A percentile compares a stretch with the other conserved stretches of the same genome.
phyloP scores from a whole-genome alignment of 2,888 invertebrate species.

The Eristalis tenax region DNA sequence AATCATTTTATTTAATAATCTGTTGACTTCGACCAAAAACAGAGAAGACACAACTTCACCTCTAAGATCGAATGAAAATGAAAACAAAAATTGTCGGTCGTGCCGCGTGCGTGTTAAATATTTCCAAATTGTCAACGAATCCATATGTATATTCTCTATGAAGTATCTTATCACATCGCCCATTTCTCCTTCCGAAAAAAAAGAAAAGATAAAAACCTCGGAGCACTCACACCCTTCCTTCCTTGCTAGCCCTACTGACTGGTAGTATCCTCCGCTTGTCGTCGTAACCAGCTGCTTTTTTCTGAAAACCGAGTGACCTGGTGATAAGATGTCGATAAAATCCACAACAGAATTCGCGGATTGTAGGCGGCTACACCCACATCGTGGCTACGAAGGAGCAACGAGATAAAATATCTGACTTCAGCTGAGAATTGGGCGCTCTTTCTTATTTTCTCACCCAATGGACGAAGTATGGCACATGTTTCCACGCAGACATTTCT shows the following conservation, averaged over 20 bases:
- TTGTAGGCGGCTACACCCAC: neutral
- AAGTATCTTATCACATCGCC: neutral
- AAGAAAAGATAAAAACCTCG: neutral
- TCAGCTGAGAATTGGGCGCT: constrained; percentile 4
- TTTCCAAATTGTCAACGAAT: neutral
- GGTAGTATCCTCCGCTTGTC: neutral
- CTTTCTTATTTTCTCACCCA: neutral
- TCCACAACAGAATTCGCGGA: neutral
- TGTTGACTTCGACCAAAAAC: too few relatives aligned
- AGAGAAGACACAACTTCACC: too few relatives aligned
- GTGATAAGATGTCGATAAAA: constrained; percentile 54
- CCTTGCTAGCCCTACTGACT: neutral
- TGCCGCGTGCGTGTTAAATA: too few relatives aligned
- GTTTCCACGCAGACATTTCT: constrained; percentile 56
- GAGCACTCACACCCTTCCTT: neutral
- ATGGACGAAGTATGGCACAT: neutral
- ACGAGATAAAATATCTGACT: neutral
- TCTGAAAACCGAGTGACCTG: constrained; percentile 65
- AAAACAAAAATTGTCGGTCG: too few relatives aligned
- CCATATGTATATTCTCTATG: neutral
- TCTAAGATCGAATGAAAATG: too few relatives aligned
- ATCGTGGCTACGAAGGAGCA: neutral
- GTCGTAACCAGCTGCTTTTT: constrained; percentile 44
- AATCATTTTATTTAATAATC: too few relatives aligned
- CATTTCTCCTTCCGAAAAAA: neutral